Conservation (phyloP, 2,888 invertebrate species). For the Aproaerema taeniolella region DNA sequence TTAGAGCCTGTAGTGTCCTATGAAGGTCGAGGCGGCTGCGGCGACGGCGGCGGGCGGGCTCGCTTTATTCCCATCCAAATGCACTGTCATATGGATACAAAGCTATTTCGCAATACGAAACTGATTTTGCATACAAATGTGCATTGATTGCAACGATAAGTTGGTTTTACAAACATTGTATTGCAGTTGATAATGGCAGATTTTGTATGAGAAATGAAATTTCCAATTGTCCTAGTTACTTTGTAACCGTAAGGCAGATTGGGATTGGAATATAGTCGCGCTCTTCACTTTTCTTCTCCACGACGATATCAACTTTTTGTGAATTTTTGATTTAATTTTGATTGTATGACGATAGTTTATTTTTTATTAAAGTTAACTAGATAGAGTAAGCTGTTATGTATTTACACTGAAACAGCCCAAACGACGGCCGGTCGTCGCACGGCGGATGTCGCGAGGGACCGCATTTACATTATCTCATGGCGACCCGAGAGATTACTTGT, state of each 20-base stretch:
- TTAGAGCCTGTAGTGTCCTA: slow-evolving; percentile 49
- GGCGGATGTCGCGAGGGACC: slow-evolving; percentile 57
- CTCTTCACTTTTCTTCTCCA: no score
- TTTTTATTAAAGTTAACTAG: slow-evolving; percentile 73
- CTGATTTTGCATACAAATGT: no score
- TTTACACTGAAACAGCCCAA: slow-evolving; percentile 53
- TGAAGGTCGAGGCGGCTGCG: slow-evolving; percentile 7
- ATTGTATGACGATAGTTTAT: slow-evolving; percentile 72
- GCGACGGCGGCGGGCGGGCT: slow-evolving; percentile 19
- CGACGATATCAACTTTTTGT: slow-evolving; percentile 34
- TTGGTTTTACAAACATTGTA: no score
- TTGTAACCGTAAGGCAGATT: no score
- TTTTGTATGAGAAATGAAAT: no score
- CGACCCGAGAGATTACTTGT: slow-evolving; percentile 68
- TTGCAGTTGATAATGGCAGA: no score
- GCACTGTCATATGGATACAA: no score
- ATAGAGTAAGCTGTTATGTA: slow-evolving; percentile 76
- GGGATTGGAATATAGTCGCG: no score
- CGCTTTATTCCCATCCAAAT: slow-evolving; percentile 14
- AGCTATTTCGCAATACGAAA: no score
- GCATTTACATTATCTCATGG: slow-evolving; percentile 62
- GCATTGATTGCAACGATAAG: no score
- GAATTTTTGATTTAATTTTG: slow-evolving; percentile 56
- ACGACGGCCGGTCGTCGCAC: slow-evolving; percentile 46
- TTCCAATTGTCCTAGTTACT: no score